These are phyloP conservation scores for Platygyra sinensis DNA, from an alignment of 64 coral and sea anemone genomes.

Conservation along the genomic window DNA sequence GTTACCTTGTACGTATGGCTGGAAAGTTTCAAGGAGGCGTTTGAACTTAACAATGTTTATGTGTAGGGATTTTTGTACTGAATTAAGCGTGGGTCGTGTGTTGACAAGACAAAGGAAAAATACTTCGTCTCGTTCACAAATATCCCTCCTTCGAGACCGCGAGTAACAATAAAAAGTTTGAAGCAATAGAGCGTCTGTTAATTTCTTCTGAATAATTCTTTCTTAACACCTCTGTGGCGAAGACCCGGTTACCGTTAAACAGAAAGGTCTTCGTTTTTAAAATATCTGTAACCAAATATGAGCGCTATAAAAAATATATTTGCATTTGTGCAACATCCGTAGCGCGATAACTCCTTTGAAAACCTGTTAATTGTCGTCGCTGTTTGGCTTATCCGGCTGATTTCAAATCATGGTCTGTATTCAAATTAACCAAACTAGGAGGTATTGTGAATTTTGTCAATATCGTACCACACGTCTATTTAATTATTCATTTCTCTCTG, in stretches of 20 bases:
- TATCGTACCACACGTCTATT: conserved; percentile 3
- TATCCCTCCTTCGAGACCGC: not conserved
- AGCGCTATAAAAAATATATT: too few relatives aligned
- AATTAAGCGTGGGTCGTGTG: not conserved
- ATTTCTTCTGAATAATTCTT: not conserved
- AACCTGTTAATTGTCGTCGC: not conserved
- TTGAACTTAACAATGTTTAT: not conserved
- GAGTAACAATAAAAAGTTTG: not conserved
- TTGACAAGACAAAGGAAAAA: not conserved
- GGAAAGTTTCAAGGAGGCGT: not conserved
- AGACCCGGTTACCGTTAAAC: not conserved
- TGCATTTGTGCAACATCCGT: too few relatives aligned
- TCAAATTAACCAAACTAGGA: conserved; percentile 4
- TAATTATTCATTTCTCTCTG: conserved; percentile 43
- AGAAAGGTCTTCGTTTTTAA: too few relatives aligned
- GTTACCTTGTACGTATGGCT: not conserved
- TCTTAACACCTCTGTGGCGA: not conserved
- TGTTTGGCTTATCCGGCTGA: not conserved
- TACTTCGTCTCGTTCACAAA: not conserved
- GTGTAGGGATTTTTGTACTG: not conserved
- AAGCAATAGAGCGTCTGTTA: not conserved
- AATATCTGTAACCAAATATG: too few relatives aligned
- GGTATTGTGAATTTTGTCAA: conserved; percentile 15
- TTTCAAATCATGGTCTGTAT: conserved; percentile 1
- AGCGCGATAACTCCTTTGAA: too few relatives aligned